Evolutionary conservation across 1,140 invertebrate species (phyloP), one percentile per base, ranked within the genome.

Genomic region (Chelonus insularis): DNA sequence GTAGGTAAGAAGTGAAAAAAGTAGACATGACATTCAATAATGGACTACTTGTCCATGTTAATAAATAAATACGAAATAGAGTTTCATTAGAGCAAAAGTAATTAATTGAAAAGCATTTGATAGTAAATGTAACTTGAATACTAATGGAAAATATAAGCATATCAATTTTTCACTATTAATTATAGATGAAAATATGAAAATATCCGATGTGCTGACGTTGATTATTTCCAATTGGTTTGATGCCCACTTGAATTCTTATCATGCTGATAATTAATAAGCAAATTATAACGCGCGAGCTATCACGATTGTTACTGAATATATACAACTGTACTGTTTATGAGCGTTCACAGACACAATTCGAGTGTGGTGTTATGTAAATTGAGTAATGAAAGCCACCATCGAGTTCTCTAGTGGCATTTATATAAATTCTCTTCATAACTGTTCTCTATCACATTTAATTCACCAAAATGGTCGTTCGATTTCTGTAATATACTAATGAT

Each of bases 401-500:
- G 50, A 51, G 55, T 57, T 55, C 41, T 60, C 63, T 39, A 43
- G 25, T 14, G 21, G 23, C 23, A 18, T 62, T 34, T 21, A 64
- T 50, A 56, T 57, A 32, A 16, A 45, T n/a, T 62, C n/a, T 20
- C 29, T 47, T 9, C 25, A 45, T 60, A 41, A 20, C 45, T 23
- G 16, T 48, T 51, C 39, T 47, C 47, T 50, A 25, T 47, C 52
- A 45, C 37, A 56, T 55, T 56, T 51, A 57, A 20, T 52, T 47
- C 23, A 50, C 11, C 34, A 18, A 59, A 59, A 50, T 67, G 60
- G 70, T 48, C 68, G 67, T 72, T 72, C 66, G 68, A 68, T 64
- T 64, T 45, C 57, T 34, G 64, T 63, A 67, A 72, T 71, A 71
- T 71, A 71, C 66, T 72, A 73, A 72, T 72, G 68, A 64, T 71